A percentile compares a stretch with the other conserved stretches of the same genome.
Conservation (phyloP, 2,797 vertebrate species). For the Oceanodroma leucorhoa region DNA sequence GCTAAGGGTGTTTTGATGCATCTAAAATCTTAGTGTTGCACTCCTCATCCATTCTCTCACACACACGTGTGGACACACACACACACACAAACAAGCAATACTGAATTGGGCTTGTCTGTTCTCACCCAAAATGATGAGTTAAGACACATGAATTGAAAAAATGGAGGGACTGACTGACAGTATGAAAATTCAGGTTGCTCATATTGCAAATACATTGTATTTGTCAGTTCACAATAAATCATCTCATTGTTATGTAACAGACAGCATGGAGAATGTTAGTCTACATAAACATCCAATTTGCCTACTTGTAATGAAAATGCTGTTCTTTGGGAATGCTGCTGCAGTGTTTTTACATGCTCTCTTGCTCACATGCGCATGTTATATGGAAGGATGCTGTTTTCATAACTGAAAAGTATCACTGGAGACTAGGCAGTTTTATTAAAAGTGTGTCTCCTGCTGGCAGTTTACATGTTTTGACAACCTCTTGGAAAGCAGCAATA, state of each 20-base stretch:
- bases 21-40: background rate
- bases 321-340: background rate
- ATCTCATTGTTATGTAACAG: background rate
- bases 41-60: background rate
- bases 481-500: slow-evolving; percentile 15
- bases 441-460: slow-evolving; percentile 62
- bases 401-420: slow-evolving; percentile 3
- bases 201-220: background rate
- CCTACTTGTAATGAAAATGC: background rate
- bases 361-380: background rate
- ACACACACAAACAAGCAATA: background rate
- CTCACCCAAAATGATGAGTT: background rate
- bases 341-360: slow-evolving; percentile 10
- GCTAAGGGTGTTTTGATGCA: background rate
- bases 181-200: background rate
- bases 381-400: background rate
- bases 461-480: slow-evolving; percentile 58
- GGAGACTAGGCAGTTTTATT: slow-evolving; percentile 54
- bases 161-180: background rate
- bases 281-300: background rate
- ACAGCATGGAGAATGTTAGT: background rate
- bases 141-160: background rate
- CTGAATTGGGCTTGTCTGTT: background rate
- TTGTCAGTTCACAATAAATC: background rate
- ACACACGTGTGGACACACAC: rapidly evolving